Conservation (phyloP, 2,797 vertebrate species). For the Catamblyrhynchus diadema region DNA sequence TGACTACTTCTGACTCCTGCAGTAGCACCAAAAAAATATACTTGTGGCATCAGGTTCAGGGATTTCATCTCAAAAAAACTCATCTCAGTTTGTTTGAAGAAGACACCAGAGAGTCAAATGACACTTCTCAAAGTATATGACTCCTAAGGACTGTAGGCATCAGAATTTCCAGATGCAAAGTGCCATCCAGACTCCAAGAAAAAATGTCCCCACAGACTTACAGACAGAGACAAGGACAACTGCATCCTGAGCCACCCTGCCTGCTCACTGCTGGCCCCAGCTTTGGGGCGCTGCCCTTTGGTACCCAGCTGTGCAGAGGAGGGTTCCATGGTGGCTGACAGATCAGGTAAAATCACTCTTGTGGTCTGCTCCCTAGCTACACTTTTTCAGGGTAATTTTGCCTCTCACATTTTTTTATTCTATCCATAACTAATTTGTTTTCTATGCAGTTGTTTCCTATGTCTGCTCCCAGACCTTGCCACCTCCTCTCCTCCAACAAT, state of each 20-base stretch:
- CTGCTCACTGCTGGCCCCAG: neutral
- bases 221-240: neutral
- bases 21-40: neutral
- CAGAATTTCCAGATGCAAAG: neutral
- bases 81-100: neutral
- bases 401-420: neutral
- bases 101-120: neutral
- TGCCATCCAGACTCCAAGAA: neutral
- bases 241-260: neutral
- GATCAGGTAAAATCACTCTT: neutral
- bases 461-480: neutral
- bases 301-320: neutral
- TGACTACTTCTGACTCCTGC: neutral
- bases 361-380: neutral
- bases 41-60: neutral
- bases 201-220: neutral
- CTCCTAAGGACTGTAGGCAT: neutral
- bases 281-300: neutral
- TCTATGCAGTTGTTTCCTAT: neutral
- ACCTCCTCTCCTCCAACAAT: fast-evolving
- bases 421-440: neutral
- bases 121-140: neutral
- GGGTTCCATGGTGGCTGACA: neutral
- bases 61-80: neutral
- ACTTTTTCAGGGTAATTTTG: neutral